Base-by-base conservation (phyloP, 2,888 invertebrate species). In the Notodonta dromedarius region DNA sequence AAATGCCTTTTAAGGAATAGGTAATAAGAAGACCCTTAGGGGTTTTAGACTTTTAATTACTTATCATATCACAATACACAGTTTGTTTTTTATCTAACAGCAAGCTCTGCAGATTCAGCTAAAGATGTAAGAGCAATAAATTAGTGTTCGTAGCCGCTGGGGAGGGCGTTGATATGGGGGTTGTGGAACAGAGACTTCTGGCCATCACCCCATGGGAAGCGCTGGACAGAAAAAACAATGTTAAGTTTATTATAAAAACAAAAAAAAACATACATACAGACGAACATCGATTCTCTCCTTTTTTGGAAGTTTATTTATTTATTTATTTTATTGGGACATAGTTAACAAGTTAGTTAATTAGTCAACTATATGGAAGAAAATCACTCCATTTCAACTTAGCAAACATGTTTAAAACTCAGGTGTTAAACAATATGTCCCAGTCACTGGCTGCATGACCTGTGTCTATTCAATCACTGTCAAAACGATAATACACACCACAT, bases 201-300 rank as follows among this genome's bases (percentile, higher is more conserved):
- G 69, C 98, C 98, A 82, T 98, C 98, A 74, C 98, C 98, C 98
- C 98, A 98, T 60, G 98, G 98, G 94, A 98, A 98, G 71, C 96
- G 95, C 96, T 96, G 92, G 51, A 94, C 35, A 94, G 65, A 62
- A 70, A 59, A 61, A 56, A 50, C 51, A 24, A 51, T 24, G 24
- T 51, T 11, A 24, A 24, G 9, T 24, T 35, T 35, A 35, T 35
- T 35, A 35, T 35, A 24, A 24, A 24, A 24, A 24, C 24, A 24
- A 3, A 35, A 3, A 24, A 24, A 24, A 24, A 24, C 24, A 24
- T 24, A 24, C 24, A 24, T 24, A 24, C 24, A 24, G 1, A 24
- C 2, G 24, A 24, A 24, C 24, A 24, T 24, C 1, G 24, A 2
- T 2, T 24, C 24, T 24, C 24, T n/a, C 24, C 24, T 24, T 2